phyloP scores from a whole-genome alignment of 1,140 invertebrate genomes.

The Triops longicaudatus region DNA sequence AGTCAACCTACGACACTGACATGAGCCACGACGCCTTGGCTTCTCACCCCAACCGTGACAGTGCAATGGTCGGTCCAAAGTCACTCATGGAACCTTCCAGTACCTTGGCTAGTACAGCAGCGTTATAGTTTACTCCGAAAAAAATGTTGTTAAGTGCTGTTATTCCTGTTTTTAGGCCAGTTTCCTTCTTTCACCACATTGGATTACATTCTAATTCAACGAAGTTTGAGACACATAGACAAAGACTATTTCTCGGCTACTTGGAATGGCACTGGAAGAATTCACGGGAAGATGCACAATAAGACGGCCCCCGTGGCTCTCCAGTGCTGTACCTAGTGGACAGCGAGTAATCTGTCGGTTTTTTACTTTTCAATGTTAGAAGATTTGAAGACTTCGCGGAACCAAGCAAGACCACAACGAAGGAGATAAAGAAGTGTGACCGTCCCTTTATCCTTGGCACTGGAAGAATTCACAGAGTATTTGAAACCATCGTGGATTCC shows the following conservation, averaged over 20 bases:
- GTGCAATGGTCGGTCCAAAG: too few relatives aligned
- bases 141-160: too few relatives aligned
- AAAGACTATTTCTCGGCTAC: constrained; percentile 27
- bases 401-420: neutral
- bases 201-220: too few relatives aligned
- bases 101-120: too few relatives aligned
- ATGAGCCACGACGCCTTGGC: too few relatives aligned
- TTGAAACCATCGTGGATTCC: constrained; percentile 35
- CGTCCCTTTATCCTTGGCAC: constrained; percentile 35
- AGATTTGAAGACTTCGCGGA: neutral
- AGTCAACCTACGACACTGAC: too few relatives aligned
- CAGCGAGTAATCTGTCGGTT: neutral
- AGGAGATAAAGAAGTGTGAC: neutral
- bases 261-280: constrained; percentile 39
- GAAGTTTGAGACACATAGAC: too few relatives aligned
- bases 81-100: too few relatives aligned
- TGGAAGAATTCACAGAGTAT: constrained; percentile 37
- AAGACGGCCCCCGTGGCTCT: constrained; percentile 34
- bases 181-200: too few relatives aligned
- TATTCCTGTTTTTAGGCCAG: too few relatives aligned
- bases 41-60: too few relatives aligned
- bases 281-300: constrained; percentile 35
- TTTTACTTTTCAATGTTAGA: neutral
- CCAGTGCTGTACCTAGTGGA: constrained; percentile 35
- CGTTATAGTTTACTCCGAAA: too few relatives aligned